phyloP scores from a whole-genome alignment of 2,113 vertebrate species.

The Mustela nigripes region DNA sequence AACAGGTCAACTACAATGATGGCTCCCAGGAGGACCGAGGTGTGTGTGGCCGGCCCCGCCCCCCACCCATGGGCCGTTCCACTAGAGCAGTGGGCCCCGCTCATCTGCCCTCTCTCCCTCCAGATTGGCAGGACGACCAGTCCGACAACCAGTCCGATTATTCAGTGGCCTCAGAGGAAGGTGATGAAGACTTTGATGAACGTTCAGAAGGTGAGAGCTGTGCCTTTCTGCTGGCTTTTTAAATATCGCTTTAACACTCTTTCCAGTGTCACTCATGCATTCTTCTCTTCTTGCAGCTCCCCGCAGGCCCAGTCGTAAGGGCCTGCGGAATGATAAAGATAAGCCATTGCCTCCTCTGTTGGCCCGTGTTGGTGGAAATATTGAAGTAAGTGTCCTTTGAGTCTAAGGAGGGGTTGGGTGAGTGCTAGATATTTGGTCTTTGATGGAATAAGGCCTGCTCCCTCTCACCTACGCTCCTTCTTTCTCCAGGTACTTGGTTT shows the following conservation, averaged over 20 bases:
- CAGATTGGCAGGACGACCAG: slow-evolving; percentile 99
- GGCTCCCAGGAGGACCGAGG: slow-evolving; percentile 99
- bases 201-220: slow-evolving; percentile 93
- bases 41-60: slow-evolving; percentile 88
- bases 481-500: slow-evolving; percentile 94
- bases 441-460: background rate
- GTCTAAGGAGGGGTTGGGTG: background rate
- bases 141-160: slow-evolving; percentile 99
- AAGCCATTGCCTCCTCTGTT: slow-evolving; percentile 97
- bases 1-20: slow-evolving; percentile 99
- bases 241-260: background rate
- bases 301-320: slow-evolving; percentile 96
- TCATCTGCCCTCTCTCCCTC: slow-evolving; percentile 88
- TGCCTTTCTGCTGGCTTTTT: background rate
- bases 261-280: background rate
- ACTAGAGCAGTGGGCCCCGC: slow-evolving; percentile 80
- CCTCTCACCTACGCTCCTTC: background rate
- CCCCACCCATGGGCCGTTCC: slow-evolving; percentile 82
- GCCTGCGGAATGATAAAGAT: slow-evolving; percentile 97
- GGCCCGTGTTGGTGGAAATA: slow-evolving; percentile 98
- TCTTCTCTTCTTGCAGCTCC: slow-evolving; percentile 88
- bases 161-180: slow-evolving; percentile 98
- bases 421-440: background rate
- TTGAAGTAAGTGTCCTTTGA: slow-evolving; percentile 90
- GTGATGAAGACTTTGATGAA: slow-evolving; percentile 98